Percentiles rank a stretch among this genome's conserved stretches.
Evolutionary conservation across 1,140 invertebrate genomes (phyloP).

Genomic region (Achatina immaculata): DNA sequence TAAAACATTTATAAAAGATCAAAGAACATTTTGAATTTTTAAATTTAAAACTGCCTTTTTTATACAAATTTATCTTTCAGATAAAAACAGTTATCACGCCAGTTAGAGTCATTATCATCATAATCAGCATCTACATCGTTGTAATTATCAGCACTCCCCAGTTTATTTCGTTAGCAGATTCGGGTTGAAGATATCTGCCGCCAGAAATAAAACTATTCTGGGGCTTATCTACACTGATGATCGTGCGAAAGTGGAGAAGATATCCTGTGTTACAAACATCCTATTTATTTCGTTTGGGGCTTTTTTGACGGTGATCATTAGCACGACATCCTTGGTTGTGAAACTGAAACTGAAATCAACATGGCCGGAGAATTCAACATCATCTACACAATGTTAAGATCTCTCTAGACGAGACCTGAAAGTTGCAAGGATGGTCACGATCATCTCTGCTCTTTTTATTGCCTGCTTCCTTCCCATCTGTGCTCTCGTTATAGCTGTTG

Average conservation of each 20-base stretch:
- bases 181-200: background rate
- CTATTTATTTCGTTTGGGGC: background rate
- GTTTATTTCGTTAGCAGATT: background rate
- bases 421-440: constrained; percentile 15
- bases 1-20: no score
- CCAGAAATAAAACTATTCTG: constrained; percentile 9
- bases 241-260: background rate
- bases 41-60: no score
- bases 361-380: background rate
- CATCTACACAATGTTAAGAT: background rate
- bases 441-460: background rate
- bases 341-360: background rate
- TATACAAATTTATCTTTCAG: background rate
- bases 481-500: constrained; percentile 1
- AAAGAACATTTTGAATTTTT: no score
- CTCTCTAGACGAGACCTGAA: constrained; percentile 4
- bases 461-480: constrained; percentile 18
- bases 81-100: background rate
- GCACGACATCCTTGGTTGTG: background rate
- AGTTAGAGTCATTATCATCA: background rate
- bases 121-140: background rate
- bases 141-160: background rate
- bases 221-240: background rate
- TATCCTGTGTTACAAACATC: background rate
- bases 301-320: background rate